Base-by-base conservation (phyloP, 1,140 invertebrate species). In the Atta cephalotes region DNA sequence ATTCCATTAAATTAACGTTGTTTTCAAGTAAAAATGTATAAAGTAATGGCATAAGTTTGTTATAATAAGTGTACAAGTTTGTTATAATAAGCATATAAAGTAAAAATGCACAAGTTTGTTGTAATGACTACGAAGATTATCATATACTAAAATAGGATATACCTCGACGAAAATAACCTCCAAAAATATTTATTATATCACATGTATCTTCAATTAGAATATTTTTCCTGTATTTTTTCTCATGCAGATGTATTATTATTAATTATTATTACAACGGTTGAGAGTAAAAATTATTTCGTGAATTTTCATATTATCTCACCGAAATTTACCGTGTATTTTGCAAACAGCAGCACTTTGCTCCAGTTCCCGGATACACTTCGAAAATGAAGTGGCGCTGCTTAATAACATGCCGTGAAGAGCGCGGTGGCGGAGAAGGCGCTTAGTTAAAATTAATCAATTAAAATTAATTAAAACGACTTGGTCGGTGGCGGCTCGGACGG, bases 401-500 rank as follows among this genome's bases (percentile, higher is more conserved):
- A 89, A 53, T 70, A 74, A 68, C 45, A 14, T 58, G 51, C 25
- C n/a, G 31, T 28, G 63, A 68, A 62, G 25, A 18, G 65, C 39
- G 39, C 45, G 31, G 31, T 18, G 49, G 21, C 62, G 53, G 68
- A 70, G 66, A 31, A 72, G 53, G 56, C 58, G 81, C 79, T 63
- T 66, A 68, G 87, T 76, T 76, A 68, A 70, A 79, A 89, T 86
- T 85, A 62, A 35, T 70, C 58, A 84, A 84, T 84, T 84, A 76
- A 84, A 84, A 84, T 76, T 84, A 84, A 84, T 84, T 84, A 84
- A 84, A 84, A 84, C 70, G 70, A 84, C 80, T 76, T 76, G 80
- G 53, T 12, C 56, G 80, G 68, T 14, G n/a, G 53, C 14, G n/a
- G 76, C 60, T 25, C 25, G 76, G 63, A 39, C 31, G 65, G n/a